Evolutionary conservation across 2,113 vertebrate species (phyloP), one percentile per base, ranked within the genome.

Genomic region (Talpa occidentalis): DNA sequence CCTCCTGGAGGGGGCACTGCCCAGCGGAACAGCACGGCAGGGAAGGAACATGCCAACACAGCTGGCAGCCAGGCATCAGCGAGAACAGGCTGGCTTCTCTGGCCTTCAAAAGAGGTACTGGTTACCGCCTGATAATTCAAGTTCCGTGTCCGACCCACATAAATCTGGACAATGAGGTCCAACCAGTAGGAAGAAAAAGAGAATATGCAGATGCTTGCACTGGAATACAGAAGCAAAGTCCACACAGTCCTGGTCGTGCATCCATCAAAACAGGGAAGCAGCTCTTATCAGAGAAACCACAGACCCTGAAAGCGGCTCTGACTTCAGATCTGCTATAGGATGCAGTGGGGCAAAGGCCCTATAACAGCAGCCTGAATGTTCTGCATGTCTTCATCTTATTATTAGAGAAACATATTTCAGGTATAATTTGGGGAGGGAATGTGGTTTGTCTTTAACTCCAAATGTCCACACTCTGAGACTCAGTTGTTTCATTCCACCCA

Each of bases 401-500:
- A 40, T 64, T 93, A 81, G 79, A 86, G 9, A 93, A 93, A 90
- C 32, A 67, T 3, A 88, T 32, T 77, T 91, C 40, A 37, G 76
- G 12, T 52, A 64, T 70, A 72, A 44, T 83, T 60, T 67, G 59
- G 24, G 79, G 37, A 89, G 9, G 52, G n/a, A 74, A 84, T 52
- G 72, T 80, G 32, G 44, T 70, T 93, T 95, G 64, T 52, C 62
- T 72, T 96, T 72, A 64, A 95, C 35, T 62, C 22, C 40, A 94
- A 90, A 90, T 66, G 40, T 42, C 44, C 30, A 66, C 6, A 78
- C 16, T 30, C n/a, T 91, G 94, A 81, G 77, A 83, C 19, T 92
- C 54, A 66, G 32, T 91, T 32, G 28, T 67, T 59, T 3, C 60
- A 59, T 66, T 69, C 83, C 59, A 89, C 86, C 30, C 83, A 72